phyloP scores from a whole-genome alignment of 1,140 invertebrate genomes.

The Sipha flava region DNA sequence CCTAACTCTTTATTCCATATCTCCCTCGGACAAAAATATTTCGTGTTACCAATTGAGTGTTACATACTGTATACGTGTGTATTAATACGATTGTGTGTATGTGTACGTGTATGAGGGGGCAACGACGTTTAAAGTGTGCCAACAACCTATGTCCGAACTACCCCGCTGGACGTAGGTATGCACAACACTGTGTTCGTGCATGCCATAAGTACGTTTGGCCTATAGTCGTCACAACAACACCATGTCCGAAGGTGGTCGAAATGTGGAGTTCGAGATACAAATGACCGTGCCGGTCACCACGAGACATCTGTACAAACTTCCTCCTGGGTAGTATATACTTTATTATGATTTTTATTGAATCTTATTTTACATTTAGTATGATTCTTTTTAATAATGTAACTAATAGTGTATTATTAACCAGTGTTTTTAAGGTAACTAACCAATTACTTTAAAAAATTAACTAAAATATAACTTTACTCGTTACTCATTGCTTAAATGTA shows the following conservation, averaged over 20 bases:
- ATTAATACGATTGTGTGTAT: background rate
- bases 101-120: too few relatives aligned
- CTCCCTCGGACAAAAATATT: too few relatives aligned
- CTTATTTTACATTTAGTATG: too few relatives aligned
- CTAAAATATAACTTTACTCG: too few relatives aligned
- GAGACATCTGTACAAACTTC: conserved; percentile 25
- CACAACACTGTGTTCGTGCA: background rate
- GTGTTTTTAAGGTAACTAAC: too few relatives aligned
- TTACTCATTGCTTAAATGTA: too few relatives aligned
- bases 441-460: too few relatives aligned
- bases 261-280: conserved; percentile 27
- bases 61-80: too few relatives aligned
- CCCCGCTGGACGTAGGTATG: background rate
- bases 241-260: conserved; percentile 18
- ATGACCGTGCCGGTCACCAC: conserved; percentile 30
- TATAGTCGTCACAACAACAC: background rate
- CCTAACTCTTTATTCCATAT: too few relatives aligned
- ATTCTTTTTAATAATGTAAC: too few relatives aligned
- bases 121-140: background rate
- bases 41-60: too few relatives aligned
- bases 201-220: background rate
- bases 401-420: too few relatives aligned
- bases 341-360: background rate
- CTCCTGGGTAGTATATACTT: background rate
- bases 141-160: background rate